Evolutionary conservation across 92 coral and sea anemone genomes (phyloP), one percentile per base, ranked within the genome.

Genomic region (Zoanthus gigantus): DNA sequence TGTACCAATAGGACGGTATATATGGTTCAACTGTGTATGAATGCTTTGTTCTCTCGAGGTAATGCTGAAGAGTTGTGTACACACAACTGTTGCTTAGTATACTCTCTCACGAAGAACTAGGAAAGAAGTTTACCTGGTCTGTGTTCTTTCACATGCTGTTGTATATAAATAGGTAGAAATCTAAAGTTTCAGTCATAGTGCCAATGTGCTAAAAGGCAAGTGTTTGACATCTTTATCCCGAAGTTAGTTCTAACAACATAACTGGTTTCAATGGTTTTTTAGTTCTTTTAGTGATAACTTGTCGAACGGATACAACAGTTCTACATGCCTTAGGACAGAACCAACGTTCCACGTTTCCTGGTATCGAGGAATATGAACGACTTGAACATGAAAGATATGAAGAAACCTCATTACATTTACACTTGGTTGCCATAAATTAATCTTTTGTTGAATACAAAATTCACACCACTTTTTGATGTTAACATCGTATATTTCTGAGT

Each of bases 201-300:
- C 31, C 30, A 71, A 71, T 74, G n/a, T 91, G 86, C n/a, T 67
- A 28, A 73, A 16, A 71, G 14, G 85, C 32, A 37, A 91, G 60
- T 48, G 88, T 87, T 74, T 90, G 90, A 44, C 93, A 86, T 56
- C 90, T 53, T 75, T 90, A 90, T 14, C 91, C 91, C 30, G 94
- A 88, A 14, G 91, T 88, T 23, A 87, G 76, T 52, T 91, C 94
- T 12, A 91, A 71, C 29, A 87, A 37, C 45, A 29, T 69, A 46
- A 83, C 86, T 63, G 82, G 34, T 31, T 91, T 91, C 72, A 88
- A 42, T 9, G 93, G 23, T 23, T 23, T 23, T 23, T 48, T 6
- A 48, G 75, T 12, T 83, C 91, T 67, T 87, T 87, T 28, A 77
- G 90, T 57, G 15, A 63, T 71, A 90, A 67, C 72, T 18, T 23